These are phyloP conservation scores for Chionodraco myersi DNA, from an alignment of 2,113 vertebrate species.

Conservation along the genomic window DNA sequence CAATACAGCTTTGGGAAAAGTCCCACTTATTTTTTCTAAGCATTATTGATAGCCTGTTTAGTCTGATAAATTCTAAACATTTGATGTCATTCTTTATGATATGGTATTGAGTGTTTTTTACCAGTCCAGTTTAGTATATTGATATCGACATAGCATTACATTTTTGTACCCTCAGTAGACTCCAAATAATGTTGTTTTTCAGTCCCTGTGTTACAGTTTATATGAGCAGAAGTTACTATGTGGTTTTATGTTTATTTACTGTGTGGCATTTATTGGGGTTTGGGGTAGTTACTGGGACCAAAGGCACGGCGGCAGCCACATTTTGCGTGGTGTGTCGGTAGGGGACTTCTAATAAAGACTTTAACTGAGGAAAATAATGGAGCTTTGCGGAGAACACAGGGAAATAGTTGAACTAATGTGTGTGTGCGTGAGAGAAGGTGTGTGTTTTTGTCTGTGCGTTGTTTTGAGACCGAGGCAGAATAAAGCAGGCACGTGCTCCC, in stretches of 20 bases:
- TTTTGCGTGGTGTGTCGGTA: conserved; percentile 69
- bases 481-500: conserved; percentile 52
- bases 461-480: conserved; percentile 34
- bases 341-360: conserved; percentile 74
- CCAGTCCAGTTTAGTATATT: not conserved
- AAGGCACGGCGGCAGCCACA: conserved; percentile 70
- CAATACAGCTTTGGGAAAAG: not conserved
- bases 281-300: conserved; percentile 57
- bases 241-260: conserved; percentile 65
- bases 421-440: conserved; percentile 22
- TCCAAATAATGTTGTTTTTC: conserved; percentile 1
- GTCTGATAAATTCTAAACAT: not conserved
- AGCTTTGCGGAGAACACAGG: conserved; percentile 54
- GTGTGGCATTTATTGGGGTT: conserved; percentile 54
- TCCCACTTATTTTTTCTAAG: conserved; percentile 2
- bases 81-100: not conserved
- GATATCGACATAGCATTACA: not conserved
- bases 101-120: not conserved
- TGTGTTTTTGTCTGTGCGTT: conserved; percentile 23
- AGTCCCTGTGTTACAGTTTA: conserved; percentile 10
- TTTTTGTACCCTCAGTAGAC: not conserved
- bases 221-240: conserved; percentile 36
- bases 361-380: conserved; percentile 63
- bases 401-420: conserved; percentile 18
- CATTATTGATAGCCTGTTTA: not conserved